Evolutionary conservation across 2,113 vertebrate species (phyloP).

Genomic region (Chloropsis cyanopogon): DNA sequence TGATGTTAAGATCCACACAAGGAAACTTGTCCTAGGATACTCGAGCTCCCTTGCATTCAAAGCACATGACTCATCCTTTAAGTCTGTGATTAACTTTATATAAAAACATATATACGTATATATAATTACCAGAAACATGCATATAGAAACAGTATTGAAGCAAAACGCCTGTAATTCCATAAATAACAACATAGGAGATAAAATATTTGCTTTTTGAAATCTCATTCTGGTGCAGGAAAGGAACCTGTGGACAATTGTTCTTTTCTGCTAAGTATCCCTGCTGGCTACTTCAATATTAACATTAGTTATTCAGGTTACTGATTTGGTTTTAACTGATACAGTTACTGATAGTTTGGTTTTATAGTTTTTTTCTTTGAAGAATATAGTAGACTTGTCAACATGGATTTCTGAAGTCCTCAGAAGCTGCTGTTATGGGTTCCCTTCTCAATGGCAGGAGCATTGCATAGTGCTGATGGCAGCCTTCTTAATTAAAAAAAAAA

Average conservation of each 20-base stretch:
- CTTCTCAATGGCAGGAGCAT: background rate
- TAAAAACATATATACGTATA: background rate
- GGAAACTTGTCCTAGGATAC: background rate
- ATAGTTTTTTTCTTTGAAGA: background rate
- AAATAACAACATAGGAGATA: background rate
- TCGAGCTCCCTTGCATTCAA: background rate
- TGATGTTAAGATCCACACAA: background rate
- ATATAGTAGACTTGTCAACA: background rate
- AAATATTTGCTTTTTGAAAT: background rate
- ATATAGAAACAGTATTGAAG: background rate
- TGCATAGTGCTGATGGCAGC: background rate
- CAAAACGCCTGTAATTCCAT: background rate
- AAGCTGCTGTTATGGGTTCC: background rate
- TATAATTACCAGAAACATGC: background rate
- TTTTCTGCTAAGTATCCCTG: background rate
- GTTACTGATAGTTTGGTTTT: background rate
- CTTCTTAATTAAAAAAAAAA: background rate
- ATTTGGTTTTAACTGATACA: background rate
- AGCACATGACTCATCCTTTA: fast-evolving
- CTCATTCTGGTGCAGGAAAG: background rate
- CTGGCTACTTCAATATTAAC: background rate
- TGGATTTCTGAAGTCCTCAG: background rate
- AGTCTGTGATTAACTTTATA: background rate
- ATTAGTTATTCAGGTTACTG: background rate
- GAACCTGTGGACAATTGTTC: background rate